A percentile compares a stretch with the other conserved stretches of the same genome.
Conservation (phyloP, 2,888 invertebrate species). For the Tetropium fuscum region DNA sequence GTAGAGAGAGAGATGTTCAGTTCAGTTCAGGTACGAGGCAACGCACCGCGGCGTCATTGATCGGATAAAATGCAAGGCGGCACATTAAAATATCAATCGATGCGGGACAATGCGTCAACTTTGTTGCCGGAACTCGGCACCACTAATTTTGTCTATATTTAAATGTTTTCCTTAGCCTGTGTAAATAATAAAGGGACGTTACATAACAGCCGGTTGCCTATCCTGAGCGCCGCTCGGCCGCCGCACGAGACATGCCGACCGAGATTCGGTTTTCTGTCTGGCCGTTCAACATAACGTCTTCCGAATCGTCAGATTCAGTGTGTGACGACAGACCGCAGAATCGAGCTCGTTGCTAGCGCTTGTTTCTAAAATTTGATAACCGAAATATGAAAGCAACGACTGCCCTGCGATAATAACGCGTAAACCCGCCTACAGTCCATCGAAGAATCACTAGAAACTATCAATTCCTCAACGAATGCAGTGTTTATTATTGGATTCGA, state of each 20-base stretch:
- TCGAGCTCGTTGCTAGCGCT: conserved; percentile 38
- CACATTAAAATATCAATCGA: conserved; percentile 24
- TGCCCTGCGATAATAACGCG: conserved; percentile 19
- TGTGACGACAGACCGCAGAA: conserved; percentile 57
- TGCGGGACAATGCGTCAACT: conserved; percentile 24
- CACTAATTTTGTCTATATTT: conserved; percentile 54
- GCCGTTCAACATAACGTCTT: conserved; percentile 51
- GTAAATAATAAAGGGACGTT: conserved; percentile 60
- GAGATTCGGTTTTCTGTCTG: conserved; percentile 59
- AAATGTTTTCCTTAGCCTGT: conserved; percentile 54
- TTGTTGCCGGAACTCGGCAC: conserved; percentile 52
- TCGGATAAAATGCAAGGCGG: conserved; percentile 3
- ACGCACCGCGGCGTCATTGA: background rate
- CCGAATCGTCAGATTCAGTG: conserved; percentile 59
- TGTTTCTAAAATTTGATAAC: conserved; percentile 28
- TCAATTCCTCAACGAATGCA: conserved; percentile 17
- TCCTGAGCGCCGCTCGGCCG: conserved; percentile 42
- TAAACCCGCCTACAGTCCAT: conserved; percentile 20
- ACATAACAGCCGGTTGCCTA: conserved; percentile 60
- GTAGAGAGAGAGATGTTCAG: background rate
- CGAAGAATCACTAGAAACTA: conserved; percentile 3
- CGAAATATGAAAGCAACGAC: conserved; percentile 31
- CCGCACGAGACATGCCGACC: conserved; percentile 50
- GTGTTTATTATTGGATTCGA: conserved; percentile 35
- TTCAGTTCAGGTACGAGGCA: conserved; percentile 5